Evolutionary conservation across 2,888 invertebrate species (phyloP).

Genomic region (Acronicta alni): DNA sequence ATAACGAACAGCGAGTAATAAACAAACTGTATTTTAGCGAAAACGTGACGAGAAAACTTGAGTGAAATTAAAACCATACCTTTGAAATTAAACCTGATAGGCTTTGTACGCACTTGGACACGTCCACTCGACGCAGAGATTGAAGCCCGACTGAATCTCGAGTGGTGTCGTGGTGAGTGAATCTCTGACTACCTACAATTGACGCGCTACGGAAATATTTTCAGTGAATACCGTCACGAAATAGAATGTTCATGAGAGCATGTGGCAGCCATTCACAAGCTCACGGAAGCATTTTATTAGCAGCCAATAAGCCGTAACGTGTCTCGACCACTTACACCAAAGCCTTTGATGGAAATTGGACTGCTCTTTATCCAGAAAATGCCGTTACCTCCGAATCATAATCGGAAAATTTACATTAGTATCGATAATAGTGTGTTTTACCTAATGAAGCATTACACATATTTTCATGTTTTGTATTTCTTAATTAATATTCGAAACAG

Average conservation of each 20-base stretch:
- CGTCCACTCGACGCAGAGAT: slow-evolving; percentile 55
- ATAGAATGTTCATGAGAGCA: slow-evolving; percentile 65
- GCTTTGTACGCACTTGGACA: slow-evolving; percentile 50
- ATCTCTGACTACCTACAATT: slow-evolving; percentile 62
- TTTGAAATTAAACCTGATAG: slow-evolving; percentile 33
- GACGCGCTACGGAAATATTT: slow-evolving; percentile 58
- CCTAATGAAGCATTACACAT: neutral
- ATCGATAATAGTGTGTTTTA: slow-evolving; percentile 10
- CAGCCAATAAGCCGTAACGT: slow-evolving; percentile 67
- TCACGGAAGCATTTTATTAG: slow-evolving; percentile 69
- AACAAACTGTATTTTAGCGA: slow-evolving; percentile 45
- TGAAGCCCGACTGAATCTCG: slow-evolving; percentile 60
- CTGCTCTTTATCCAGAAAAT: slow-evolving; percentile 37
- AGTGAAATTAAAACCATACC: slow-evolving; percentile 32
- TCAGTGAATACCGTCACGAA: slow-evolving; percentile 67
- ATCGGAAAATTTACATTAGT: slow-evolving; percentile 9
- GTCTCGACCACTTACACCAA: slow-evolving; percentile 43
- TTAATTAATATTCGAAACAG: slow-evolving; percentile 6
- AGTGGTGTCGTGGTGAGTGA: slow-evolving; percentile 41
- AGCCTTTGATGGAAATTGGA: slow-evolving; percentile 50
- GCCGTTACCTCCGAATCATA: slow-evolving; percentile 26
- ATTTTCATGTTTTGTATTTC: neutral
- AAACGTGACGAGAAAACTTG: slow-evolving; percentile 32
- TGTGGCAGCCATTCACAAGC: slow-evolving; percentile 65
- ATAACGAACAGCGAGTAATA: slow-evolving; percentile 44